Conservation (phyloP, 2,113 vertebrate species). For the Gnathonemus echidnorhynchus region DNA sequence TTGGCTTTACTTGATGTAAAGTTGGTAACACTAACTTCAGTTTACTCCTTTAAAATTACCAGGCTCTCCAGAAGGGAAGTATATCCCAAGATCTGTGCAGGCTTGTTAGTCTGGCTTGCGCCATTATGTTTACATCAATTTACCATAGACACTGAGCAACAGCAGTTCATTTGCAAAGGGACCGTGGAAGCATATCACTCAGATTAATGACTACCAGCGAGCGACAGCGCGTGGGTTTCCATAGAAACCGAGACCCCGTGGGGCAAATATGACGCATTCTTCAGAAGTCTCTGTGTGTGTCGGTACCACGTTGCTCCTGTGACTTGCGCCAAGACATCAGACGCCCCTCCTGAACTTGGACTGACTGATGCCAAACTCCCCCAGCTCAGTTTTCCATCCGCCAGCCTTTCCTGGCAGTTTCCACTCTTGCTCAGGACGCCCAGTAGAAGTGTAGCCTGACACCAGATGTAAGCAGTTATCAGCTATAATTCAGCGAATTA, state of each 20-base stretch:
- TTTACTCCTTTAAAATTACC: neutral
- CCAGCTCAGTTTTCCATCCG: neutral
- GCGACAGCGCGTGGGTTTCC: neutral
- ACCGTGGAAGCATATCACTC: neutral
- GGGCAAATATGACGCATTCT: neutral
- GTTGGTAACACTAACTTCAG: neutral
- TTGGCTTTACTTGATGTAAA: neutral
- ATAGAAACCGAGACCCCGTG: neutral
- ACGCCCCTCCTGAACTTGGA: neutral
- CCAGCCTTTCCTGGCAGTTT: neutral
- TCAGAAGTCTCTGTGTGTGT: neutral
- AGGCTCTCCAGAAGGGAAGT: neutral
- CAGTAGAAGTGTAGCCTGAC: neutral
- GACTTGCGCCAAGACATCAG: neutral
- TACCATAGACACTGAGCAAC: neutral
- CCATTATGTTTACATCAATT: neutral
- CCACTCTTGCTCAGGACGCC: neutral
- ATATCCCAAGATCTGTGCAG: neutral
- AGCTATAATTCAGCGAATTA: neutral
- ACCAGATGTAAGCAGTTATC: neutral
- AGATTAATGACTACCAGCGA: neutral
- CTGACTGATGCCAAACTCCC: neutral
- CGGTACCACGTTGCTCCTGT: neutral
- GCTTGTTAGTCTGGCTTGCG: neutral
- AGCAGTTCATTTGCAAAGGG: neutral